phyloP scores from a whole-genome alignment of 2,888 invertebrate species.

The Cryptosula pallasiana region DNA sequence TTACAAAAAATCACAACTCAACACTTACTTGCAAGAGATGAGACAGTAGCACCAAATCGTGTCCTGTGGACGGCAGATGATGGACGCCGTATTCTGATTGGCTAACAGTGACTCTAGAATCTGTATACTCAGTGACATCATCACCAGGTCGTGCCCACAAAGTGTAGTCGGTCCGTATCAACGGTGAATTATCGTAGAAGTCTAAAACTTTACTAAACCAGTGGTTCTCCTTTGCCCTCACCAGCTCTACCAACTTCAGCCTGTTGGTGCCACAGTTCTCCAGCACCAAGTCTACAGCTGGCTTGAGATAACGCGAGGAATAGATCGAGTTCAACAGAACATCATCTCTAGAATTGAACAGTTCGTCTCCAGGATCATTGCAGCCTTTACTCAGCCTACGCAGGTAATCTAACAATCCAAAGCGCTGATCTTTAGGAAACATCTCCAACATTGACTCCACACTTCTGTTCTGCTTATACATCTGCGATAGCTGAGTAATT shows the following conservation, averaged over 20 bases:
- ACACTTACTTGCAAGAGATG: neutral
- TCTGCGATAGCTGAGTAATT: neutral
- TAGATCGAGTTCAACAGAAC: slow-evolving; percentile 32
- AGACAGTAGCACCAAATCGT: neutral
- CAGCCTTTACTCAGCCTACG: neutral
- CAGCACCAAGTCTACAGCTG: slow-evolving; percentile 65
- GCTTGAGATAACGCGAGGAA: slow-evolving; percentile 38
- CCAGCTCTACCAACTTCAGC: slow-evolving; percentile 68
- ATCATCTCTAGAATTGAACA: slow-evolving; percentile 29
- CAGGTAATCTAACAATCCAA: neutral
- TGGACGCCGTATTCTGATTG: neutral
- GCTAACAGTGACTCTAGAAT: neutral
- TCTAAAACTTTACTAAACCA: neutral
- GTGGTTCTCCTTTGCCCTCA: neutral
- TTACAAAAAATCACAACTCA: neutral
- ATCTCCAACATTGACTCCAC: neutral
- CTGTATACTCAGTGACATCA: neutral
- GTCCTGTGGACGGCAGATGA: neutral
- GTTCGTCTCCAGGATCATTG: neutral
- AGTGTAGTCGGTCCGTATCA: neutral
- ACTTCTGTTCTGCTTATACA: neutral
- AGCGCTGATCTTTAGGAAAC: neutral
- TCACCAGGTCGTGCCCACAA: neutral
- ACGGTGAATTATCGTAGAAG: neutral
- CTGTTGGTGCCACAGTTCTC: slow-evolving; percentile 72